Base-by-base conservation (phyloP, 2,888 invertebrate species). In the Augochlorella aurata region DNA sequence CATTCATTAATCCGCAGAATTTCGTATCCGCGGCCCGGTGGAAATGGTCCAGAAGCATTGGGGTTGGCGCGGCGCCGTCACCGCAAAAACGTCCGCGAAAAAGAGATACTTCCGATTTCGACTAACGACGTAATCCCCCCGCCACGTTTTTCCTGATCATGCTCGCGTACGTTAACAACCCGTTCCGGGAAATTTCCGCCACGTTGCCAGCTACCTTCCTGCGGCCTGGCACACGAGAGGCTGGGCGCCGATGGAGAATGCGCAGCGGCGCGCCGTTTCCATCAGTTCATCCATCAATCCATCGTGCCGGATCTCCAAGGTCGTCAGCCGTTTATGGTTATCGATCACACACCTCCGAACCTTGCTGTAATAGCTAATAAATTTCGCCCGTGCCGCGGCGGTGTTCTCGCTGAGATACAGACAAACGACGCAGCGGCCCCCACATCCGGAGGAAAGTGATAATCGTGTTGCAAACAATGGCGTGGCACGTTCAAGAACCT, bases 331-430 rank as follows among this genome's bases (percentile, higher is more conserved):
- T 86, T 83, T 85, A 84, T 81, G 88, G 84, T 89, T 82, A 90
- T 90, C 90, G 90, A 90, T 90, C 90, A 88, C 82, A 71, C 76
- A 54, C 67, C 74, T 77, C 69, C 77, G 68, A 84, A 74, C 85
- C 85, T 81, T 81, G 82, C 82, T 85, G 89, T 88, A 90, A 89
- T 88, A 84, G 87, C 89, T 90, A 91, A 91, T 90, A 90, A 91
- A 91, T 91, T 88, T 88, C 85, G 78, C 82, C 78, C 63, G 49
- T 84, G 69, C 82, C 81, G 80, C 76, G 66, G 67, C 61, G 78
- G 68, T 79, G 83, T 81, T 75, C 81, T 78, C 68, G 47, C 50
- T 3, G 75, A 85, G 88, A 89, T 87, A 81, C 84, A 85, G 88
- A 89, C 89, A 90, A 91, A 89, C 87, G 89, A 89, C 77, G 75